phyloP scores from a whole-genome alignment of 2,888 invertebrate genomes.

The Agonopterix subpropinquella region DNA sequence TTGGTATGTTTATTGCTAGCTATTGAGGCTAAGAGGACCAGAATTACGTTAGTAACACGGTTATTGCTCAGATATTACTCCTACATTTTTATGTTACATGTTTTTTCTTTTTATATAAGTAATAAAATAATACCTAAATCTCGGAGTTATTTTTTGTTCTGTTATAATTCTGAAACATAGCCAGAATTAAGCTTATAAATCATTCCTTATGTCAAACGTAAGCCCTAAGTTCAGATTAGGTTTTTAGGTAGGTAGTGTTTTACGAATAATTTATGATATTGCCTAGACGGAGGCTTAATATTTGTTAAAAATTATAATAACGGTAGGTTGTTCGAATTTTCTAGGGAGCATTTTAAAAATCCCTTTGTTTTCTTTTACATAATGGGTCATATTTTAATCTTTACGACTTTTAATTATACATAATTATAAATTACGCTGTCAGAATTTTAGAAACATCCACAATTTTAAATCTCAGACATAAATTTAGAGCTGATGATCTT shows the following conservation, averaged over 20 bases:
- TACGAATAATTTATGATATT: not conserved
- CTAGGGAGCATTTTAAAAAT: too few relatives aligned
- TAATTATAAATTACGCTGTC: constrained; percentile 2
- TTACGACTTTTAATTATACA: constrained; percentile 8
- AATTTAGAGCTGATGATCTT: constrained; percentile 47
- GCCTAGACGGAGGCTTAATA: too few relatives aligned
- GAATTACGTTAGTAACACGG: not conserved
- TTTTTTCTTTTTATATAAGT: not conserved
- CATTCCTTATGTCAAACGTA: constrained; percentile 1
- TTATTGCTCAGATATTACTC: not conserved
- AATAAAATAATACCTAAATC: too few relatives aligned
- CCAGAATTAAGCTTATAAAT: not conserved
- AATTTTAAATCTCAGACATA: constrained; percentile 36
- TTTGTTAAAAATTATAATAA: too few relatives aligned
- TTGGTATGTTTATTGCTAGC: not conserved
- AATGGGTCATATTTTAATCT: constrained; percentile 6
- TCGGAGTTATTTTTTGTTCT: not conserved
- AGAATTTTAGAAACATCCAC: constrained; percentile 23
- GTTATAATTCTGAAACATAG: not conserved
- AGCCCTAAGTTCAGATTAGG: not conserved
- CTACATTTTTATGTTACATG: not conserved
- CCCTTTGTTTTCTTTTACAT: not conserved
- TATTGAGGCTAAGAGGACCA: not conserved
- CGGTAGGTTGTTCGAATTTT: too few relatives aligned
- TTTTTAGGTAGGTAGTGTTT: not conserved